phyloP scores from a whole-genome alignment of 1,140 invertebrate genomes.

The Lepidurus couesii region DNA sequence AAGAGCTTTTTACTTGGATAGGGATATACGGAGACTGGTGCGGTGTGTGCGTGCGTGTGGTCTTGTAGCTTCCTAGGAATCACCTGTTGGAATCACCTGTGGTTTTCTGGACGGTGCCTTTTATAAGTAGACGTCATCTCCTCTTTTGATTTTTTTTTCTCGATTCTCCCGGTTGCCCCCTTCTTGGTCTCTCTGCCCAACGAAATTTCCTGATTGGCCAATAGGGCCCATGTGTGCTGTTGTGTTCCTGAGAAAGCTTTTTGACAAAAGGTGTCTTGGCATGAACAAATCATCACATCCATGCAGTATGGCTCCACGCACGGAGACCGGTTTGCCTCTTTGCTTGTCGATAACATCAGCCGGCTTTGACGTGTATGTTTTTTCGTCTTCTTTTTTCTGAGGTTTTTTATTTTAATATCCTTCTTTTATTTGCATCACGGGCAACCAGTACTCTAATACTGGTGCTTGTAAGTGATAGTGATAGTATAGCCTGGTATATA shows the following conservation, averaged over 20 bases:
- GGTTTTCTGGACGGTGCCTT: conserved; percentile 18
- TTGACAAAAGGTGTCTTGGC: conserved; percentile 21
- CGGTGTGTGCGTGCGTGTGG: conserved; percentile 1
- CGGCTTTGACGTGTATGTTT: conserved; percentile 14
- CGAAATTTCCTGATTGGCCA: conserved; percentile 4
- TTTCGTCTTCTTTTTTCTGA: not conserved
- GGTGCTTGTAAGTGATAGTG: not conserved
- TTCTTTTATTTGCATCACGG: conserved; percentile 3
- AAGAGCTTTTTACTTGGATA: conserved; percentile 3
- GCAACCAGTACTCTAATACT: not conserved
- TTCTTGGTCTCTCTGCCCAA: conserved; percentile 1
- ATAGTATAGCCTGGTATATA: not conserved
- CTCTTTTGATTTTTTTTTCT: conserved; percentile 13
- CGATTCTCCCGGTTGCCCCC: not conserved
- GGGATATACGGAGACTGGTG: not conserved
- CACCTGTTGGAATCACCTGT: conserved; percentile 21
- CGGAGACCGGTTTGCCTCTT: conserved; percentile 17
- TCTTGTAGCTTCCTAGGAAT: conserved; percentile 22
- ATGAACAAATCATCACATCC: conserved; percentile 22
- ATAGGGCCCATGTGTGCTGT: not conserved
- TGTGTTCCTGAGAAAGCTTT: conserved; percentile 15
- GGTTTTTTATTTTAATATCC: not conserved
- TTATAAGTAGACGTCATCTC: conserved; percentile 22
- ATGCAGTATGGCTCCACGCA: conserved; percentile 18
- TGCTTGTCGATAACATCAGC: conserved; percentile 21